phyloP scores from a whole-genome alignment of 2,113 vertebrate genomes.

The Galbula dea region DNA sequence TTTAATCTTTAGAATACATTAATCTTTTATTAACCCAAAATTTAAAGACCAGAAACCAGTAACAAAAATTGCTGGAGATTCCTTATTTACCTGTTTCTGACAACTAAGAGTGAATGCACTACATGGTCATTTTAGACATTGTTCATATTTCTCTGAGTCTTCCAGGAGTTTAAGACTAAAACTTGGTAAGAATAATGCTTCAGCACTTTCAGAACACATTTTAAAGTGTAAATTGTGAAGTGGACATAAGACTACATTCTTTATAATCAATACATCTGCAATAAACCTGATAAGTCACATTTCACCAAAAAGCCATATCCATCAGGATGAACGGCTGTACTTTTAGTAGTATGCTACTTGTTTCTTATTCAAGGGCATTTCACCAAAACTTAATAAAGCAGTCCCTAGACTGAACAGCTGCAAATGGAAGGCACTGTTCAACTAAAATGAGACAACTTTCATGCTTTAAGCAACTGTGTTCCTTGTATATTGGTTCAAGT shows the following conservation, averaged over 20 bases:
- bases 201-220: background rate
- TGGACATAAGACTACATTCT: background rate
- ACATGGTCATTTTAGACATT: background rate
- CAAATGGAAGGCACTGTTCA: background rate
- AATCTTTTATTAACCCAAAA: slow-evolving; percentile 26
- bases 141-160: background rate
- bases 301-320: background rate
- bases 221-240: background rate
- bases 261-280: background rate
- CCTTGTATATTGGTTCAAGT: background rate
- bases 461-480: background rate
- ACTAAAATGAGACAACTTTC: background rate
- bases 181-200: background rate
- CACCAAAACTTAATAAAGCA: background rate
- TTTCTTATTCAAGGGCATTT: background rate
- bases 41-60: background rate
- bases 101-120: background rate
- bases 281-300: background rate
- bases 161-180: background rate
- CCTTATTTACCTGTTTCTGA: background rate
- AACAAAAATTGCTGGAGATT: background rate
- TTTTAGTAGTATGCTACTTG: background rate
- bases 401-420: background rate
- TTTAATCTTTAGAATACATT: slow-evolving; percentile 71
- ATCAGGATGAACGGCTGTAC: background rate